phyloP scores from a whole-genome alignment of 2,797 vertebrate genomes.

The Lithobates pipiens region DNA sequence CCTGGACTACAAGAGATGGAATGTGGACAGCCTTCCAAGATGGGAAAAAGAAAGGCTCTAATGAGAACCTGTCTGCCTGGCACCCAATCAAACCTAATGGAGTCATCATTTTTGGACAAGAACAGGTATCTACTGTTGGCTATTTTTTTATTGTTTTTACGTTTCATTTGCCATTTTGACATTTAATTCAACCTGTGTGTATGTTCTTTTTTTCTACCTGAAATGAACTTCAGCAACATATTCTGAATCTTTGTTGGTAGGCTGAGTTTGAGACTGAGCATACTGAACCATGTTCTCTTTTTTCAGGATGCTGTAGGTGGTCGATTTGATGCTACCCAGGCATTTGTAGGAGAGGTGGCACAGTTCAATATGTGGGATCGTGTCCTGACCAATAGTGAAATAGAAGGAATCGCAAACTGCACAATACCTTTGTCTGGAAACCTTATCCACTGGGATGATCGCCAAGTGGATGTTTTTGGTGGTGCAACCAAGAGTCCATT shows the following conservation, averaged over 20 bases:
- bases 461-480: conserved; percentile 89
- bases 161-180: neutral
- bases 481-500: conserved; percentile 87
- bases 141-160: neutral
- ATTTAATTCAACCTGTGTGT: too few species aligned
- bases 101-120: conserved; percentile 93
- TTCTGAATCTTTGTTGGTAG: too few species aligned
- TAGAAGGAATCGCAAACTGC: conserved; percentile 88
- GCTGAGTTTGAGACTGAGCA: neutral
- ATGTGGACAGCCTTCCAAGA: conserved; percentile 95
- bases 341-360: conserved; percentile 92
- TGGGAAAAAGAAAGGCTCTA: conserved; percentile 86
- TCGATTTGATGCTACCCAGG: conserved; percentile 94
- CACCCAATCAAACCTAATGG: conserved; percentile 94
- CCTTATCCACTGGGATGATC: conserved; percentile 91
- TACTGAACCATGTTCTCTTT: conserved; percentile 9
- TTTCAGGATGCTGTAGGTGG: conserved; percentile 89
- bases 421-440: conserved; percentile 85
- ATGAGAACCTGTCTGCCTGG: conserved; percentile 94
- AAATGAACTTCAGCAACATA: too few species aligned
- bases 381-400: conserved; percentile 84
- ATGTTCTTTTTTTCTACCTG: too few species aligned
- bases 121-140: conserved; percentile 82
- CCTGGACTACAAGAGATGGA: conserved; percentile 94
- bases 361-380: conserved; percentile 96